Evolutionary conservation across 1,140 invertebrate genomes (phyloP), one percentile per base, ranked within the genome.

Genomic region (Stegodyphus mimosarum): DNA sequence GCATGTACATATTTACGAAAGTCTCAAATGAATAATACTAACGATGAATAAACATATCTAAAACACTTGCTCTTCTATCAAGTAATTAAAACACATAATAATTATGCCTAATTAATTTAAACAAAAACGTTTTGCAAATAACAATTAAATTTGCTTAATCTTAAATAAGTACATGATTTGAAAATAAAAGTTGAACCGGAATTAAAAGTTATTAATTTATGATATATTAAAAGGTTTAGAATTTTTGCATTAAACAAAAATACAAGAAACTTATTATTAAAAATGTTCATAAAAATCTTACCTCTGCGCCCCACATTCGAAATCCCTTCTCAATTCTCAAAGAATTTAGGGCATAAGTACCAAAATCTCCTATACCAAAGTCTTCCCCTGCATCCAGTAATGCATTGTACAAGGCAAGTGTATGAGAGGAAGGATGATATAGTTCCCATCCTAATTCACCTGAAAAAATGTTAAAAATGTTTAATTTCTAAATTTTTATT

Each of bases 371-470:
- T 51, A 90, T 78, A 33, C 88, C 89, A 74, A 88, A 88, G 52
- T 88, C 80, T 63, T 88, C 48, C 2, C 90, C 90, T 15, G 86
- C 85, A n/a, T 88, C 69, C 11, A 89, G 52, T 0, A 91, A 76
- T 50, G 88, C 76, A 10, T 89, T 73, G 77, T 91, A 91, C 7
- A 91, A 84, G 9, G 73, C 10, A 6, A 48, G 60, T 0, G 88
- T 88, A 17, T 90, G 77, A 10, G 88, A 33, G 6, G 76, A 79
- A 0, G 79, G 50, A 72, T 88, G 87, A 77, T 91, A 91, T 10
- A 91, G 67, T 73, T 91, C 90, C 90, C 90, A 91, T 7, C 90
- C 90, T 3, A 91, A 87, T 87, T 91, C 90, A 18, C 90, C 89
- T 89, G 60, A 6, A 74, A 78, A 51, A 63, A 10, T 33, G 1